These are phyloP conservation scores for Oceanites oceanicus DNA, from an alignment of 2,113 vertebrate genomes.

Conservation along the genomic window DNA sequence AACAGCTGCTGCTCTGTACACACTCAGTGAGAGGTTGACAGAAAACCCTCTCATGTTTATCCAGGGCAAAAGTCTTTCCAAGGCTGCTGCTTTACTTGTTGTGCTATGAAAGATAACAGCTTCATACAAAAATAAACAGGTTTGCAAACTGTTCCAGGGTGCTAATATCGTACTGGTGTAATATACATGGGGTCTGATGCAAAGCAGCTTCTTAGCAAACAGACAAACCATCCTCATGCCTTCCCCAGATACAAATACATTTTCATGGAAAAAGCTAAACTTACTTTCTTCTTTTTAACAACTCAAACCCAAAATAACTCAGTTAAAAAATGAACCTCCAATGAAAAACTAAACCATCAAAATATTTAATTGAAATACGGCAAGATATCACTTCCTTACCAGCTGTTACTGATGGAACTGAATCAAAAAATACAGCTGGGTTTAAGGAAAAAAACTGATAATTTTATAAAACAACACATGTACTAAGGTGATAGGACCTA, in stretches of 20 bases:
- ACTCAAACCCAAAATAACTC: neutral
- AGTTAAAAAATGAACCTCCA: neutral
- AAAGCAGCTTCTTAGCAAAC: neutral
- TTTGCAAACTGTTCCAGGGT: neutral
- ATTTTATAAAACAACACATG: neutral
- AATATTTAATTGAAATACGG: constrained; percentile 27
- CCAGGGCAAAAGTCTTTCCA: neutral
- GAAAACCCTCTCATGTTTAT: neutral
- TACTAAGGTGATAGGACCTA: neutral
- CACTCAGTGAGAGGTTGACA: neutral
- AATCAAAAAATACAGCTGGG: neutral
- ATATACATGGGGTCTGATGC: neutral
- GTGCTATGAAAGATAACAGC: neutral
- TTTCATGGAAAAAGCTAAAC: neutral
- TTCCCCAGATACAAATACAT: neutral
- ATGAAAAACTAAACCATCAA: neutral
- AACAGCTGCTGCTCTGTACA: neutral
- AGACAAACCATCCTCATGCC: neutral
- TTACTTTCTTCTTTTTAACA: neutral
- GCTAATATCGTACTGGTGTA: neutral
- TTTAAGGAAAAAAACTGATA: neutral
- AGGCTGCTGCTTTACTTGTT: neutral
- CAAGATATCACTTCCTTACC: neutral
- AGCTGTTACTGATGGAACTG: neutral
- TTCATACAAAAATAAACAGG: neutral